Evolutionary conservation across 35 echinoderm and acorn worm species (phyloP), one percentile per base, ranked within the genome.

Genomic region (Acanthaster planci): DNA sequence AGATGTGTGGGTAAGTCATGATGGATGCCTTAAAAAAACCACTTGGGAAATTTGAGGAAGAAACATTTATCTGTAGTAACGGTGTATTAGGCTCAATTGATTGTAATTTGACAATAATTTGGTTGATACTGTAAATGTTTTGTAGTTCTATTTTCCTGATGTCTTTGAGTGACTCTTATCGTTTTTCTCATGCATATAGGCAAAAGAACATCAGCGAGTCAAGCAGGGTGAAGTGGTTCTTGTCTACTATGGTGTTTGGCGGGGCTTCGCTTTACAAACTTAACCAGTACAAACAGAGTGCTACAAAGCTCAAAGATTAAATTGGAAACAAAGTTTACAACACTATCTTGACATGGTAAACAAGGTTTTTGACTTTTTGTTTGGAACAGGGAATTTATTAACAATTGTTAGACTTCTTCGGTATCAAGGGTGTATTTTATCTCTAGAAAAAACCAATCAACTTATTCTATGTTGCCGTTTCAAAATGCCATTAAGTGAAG

Each of bases 1-100:
- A 68, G 34, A 68, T 68, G 29, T 68, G 60, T 68, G 60, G 60
- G 60, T 68, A 68, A 68, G 60, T 68, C n/a, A n/a, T n/a, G n/a
- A n/a, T n/a, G n/a, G n/a, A n/a, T n/a, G n/a, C n/a, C n/a, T n/a
- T n/a, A n/a, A n/a, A n/a, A n/a, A n/a, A n/a, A n/a, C n/a, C n/a
- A n/a, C n/a, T n/a, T n/a, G n/a, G n/a, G n/a, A n/a, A n/a, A n/a
- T n/a, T n/a, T n/a, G n/a, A n/a, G n/a, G n/a, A n/a, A n/a, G n/a
- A n/a, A n/a, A n/a, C n/a, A n/a, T n/a, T n/a, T n/a, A n/a, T n/a
- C n/a, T n/a, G n/a, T n/a, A n/a, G n/a, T n/a, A n/a, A n/a, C n/a
- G n/a, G n/a, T n/a, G n/a, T n/a, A n/a, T n/a, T n/a, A n/a, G n/a
- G n/a, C n/a, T n/a, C n/a, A n/a, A n/a, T n/a, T n/a, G n/a, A n/a